Evolutionary conservation across 2,797 vertebrate species (phyloP).

Genomic region (Sparus aurata): DNA sequence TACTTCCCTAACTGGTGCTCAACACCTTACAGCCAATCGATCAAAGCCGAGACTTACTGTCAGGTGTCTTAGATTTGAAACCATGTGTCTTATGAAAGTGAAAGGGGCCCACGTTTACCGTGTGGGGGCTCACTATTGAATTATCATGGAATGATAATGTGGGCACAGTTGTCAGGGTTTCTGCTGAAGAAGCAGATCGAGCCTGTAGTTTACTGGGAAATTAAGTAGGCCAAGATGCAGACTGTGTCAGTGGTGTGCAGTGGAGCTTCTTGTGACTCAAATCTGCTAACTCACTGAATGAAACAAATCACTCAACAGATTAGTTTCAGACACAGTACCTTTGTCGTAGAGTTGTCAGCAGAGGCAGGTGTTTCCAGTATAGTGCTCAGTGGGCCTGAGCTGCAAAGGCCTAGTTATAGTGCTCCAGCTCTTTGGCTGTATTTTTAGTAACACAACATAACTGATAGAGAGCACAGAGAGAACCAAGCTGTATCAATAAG

Average conservation of each 20-base stretch:
- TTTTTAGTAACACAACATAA: conserved; percentile 78
- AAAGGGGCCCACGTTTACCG: conserved; percentile 27
- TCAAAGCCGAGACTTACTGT: conserved; percentile 41
- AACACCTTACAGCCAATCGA: conserved; percentile 36
- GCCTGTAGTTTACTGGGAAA: conserved; percentile 42
- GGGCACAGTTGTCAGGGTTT: conserved; percentile 33
- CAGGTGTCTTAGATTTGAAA: conserved; percentile 42
- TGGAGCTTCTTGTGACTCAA: conserved; percentile 27
- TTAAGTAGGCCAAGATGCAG: conserved; percentile 53
- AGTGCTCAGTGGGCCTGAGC: conserved; percentile 47
- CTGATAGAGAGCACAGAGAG: conserved; percentile 56
- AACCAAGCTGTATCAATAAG: conserved; percentile 48
- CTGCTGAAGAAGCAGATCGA: conserved; percentile 48
- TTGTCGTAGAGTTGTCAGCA: conserved; percentile 47
- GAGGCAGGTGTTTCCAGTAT: conserved; percentile 61
- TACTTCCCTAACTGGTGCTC: conserved; percentile 55
- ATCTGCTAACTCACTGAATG: conserved; percentile 39
- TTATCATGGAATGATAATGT: conserved; percentile 36
- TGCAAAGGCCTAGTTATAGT: conserved; percentile 64
- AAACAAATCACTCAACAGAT: conserved; percentile 34
- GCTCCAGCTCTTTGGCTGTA: conserved; percentile 66
- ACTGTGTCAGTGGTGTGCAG: conserved; percentile 68
- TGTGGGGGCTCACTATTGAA: conserved; percentile 26
- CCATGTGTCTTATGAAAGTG: conserved; percentile 8
- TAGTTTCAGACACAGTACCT: conserved; percentile 24